These are phyloP conservation scores for Cydia splendana DNA, from an alignment of 1,140 invertebrate genomes.

Conservation along the genomic window DNA sequence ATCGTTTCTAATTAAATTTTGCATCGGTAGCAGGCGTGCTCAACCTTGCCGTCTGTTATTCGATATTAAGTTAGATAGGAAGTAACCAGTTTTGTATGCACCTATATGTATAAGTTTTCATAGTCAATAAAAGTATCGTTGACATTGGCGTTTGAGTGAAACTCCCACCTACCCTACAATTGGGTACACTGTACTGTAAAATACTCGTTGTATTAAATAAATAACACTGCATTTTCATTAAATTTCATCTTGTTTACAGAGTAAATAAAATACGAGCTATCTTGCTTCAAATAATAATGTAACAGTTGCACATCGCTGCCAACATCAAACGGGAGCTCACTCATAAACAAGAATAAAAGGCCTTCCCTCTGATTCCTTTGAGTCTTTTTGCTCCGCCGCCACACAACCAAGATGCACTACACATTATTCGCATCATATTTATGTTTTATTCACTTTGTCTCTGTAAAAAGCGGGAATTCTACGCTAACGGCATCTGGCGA, in stretches of 20 bases:
- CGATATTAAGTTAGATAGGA: no score
- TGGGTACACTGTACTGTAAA: no score
- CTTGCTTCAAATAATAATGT: background rate
- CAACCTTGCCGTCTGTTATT: no score
- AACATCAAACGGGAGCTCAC: slow-evolving; percentile 19
- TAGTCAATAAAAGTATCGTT: no score
- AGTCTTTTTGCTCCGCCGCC: slow-evolving; percentile 7
- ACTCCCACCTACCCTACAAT: no score
- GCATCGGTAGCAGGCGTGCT: no score
- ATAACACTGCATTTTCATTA: background rate
- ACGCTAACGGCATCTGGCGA: slow-evolving; percentile 57
- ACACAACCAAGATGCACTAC: slow-evolving; percentile 33
- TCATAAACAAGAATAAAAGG: slow-evolving; percentile 19
- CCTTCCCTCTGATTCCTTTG: slow-evolving; percentile 16
- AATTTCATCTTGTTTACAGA: background rate
- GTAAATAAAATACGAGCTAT: slow-evolving; percentile 8
- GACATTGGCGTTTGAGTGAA: no score
- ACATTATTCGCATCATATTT: slow-evolving; percentile 33
- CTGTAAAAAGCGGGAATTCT: slow-evolving; percentile 44
- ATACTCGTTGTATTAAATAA: no score
- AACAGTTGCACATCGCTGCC: slow-evolving; percentile 19
- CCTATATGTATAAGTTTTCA: no score
- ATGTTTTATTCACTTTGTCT: slow-evolving; percentile 31
- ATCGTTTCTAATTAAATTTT: no score
- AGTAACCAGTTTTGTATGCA: no score